Conservation (phyloP, 2,888 invertebrate genomes). For the Lomographa bimaculata region DNA sequence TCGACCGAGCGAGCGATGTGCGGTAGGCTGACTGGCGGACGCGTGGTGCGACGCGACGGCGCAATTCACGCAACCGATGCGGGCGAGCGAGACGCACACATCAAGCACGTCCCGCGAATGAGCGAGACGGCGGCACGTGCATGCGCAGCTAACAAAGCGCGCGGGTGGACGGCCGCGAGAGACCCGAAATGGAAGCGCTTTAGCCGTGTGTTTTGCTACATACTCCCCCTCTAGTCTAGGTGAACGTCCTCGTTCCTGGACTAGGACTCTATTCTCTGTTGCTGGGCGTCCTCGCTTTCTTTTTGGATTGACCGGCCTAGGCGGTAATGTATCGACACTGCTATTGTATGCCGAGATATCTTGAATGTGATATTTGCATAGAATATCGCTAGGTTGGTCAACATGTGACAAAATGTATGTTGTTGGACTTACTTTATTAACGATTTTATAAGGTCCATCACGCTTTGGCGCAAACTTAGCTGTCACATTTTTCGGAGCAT, state of each 20-base stretch:
- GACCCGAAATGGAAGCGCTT: too few species aligned
- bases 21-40: too few species aligned
- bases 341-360: neutral
- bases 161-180: too few species aligned
- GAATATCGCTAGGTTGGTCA: neutral
- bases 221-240: neutral
- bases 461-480: constrained; percentile 1
- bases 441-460: neutral
- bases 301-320: neutral
- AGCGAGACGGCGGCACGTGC: too few species aligned
- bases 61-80: too few species aligned
- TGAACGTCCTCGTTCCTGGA: neutral
- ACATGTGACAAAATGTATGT: neutral
- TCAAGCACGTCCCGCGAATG: too few species aligned
- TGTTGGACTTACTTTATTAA: neutral
- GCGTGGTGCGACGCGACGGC: too few species aligned
- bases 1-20: too few species aligned
- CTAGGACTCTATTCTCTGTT: neutral
- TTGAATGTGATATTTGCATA: neutral
- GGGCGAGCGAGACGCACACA: too few species aligned
- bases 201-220: too few species aligned
- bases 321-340: neutral
- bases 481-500: neutral
- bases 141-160: too few species aligned
- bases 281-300: constrained; percentile 2